These are phyloP conservation scores for Xestobium rufovillosum DNA, from an alignment of 2,888 invertebrate genomes.

Conservation along the genomic window DNA sequence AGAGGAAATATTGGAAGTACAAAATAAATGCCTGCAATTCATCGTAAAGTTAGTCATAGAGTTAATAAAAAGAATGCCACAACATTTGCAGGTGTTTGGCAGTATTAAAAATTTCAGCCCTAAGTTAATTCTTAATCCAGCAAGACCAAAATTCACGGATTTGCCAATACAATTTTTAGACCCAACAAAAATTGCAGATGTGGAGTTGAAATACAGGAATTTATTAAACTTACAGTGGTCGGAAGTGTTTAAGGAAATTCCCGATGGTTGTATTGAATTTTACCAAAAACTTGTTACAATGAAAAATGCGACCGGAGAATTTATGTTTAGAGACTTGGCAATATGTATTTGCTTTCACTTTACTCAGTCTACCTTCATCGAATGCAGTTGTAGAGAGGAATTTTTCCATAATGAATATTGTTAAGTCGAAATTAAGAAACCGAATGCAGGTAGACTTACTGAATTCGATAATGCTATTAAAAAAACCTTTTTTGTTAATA, in stretches of 20 bases:
- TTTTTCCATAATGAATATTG: neutral
- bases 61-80: no score
- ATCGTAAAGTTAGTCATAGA: no score
- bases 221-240: neutral
- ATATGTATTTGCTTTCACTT: neutral
- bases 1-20: no score
- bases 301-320: neutral
- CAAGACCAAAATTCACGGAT: conserved; percentile 2
- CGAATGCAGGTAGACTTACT: neutral
- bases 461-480: neutral
- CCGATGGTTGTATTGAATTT: no score
- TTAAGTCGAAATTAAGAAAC: conserved; percentile 1
- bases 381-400: conserved; percentile 1
- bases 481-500: neutral
- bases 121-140: neutral
- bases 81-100: neutral
- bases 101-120: neutral
- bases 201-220: neutral
- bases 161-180: neutral
- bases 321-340: conserved; percentile 1
- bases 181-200: neutral
- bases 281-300: no score
- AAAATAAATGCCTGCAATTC: no score
- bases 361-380: conserved; percentile 1
- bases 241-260: no score